Evolutionary conservation across 2,113 vertebrate species (phyloP).

Genomic region (Cyprinodon brontotheroides): DNA sequence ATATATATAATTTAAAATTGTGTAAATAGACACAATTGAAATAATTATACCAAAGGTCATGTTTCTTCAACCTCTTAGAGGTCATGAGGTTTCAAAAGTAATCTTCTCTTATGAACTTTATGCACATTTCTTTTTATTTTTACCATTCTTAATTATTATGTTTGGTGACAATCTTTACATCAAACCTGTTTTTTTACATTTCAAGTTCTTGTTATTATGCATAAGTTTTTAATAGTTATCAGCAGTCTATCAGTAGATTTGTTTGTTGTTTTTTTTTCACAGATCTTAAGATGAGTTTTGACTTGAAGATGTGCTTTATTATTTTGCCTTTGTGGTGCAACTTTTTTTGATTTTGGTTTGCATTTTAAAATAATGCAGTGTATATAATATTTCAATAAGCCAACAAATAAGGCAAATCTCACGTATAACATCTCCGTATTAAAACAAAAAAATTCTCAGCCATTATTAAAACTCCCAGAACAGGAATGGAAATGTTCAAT

Average conservation of each 20-base stretch:
- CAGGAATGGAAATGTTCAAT: slow-evolving; percentile 29
- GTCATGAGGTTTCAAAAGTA: background rate
- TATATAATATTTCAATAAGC: too few relatives aligned
- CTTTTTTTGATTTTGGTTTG: background rate
- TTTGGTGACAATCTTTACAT: background rate
- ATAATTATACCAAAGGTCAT: background rate
- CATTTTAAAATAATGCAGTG: too few relatives aligned
- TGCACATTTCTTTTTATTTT: background rate
- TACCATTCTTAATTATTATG: background rate
- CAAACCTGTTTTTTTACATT: background rate
- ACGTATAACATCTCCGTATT: background rate
- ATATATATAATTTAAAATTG: too few relatives aligned
- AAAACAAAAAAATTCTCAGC: background rate
- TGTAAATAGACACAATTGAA: too few relatives aligned
- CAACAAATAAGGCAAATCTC: background rate
- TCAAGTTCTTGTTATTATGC: background rate
- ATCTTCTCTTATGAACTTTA: background rate
- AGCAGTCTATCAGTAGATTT: background rate
- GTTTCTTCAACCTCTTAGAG: background rate
- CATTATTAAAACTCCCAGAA: background rate
- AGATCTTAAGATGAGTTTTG: background rate
- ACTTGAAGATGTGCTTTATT: background rate
- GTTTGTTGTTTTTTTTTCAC: background rate
- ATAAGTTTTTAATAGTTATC: background rate
- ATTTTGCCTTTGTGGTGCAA: background rate